A percentile compares a stretch with the other conserved stretches of the same genome.
phyloP scores from a whole-genome alignment of 2,888 invertebrate genomes.

The Idaea biselata region DNA sequence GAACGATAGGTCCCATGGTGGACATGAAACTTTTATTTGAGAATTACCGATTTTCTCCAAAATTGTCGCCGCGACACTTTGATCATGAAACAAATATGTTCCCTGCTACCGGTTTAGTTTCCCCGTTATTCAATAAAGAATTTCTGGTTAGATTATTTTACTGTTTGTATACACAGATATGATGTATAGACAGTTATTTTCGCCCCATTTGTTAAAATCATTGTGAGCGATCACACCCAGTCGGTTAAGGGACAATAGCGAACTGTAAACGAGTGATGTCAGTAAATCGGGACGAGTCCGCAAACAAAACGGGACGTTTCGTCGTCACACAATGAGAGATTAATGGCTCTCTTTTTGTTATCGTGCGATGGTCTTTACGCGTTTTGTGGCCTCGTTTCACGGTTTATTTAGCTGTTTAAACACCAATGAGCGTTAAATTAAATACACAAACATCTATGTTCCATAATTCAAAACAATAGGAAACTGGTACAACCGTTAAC shows the following conservation, averaged over 20 bases:
- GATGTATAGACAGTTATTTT: slow-evolving; percentile 66
- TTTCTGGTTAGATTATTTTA: slow-evolving; percentile 50
- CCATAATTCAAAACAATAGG: slow-evolving; percentile 48
- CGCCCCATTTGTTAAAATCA: slow-evolving; percentile 64
- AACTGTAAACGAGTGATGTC: slow-evolving; percentile 60
- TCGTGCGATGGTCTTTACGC: slow-evolving; percentile 70
- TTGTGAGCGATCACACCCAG: slow-evolving; percentile 75
- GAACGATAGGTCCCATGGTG: slow-evolving; percentile 62
- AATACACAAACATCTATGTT: slow-evolving; percentile 41
- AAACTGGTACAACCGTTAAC: slow-evolving; percentile 9
- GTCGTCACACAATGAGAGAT: slow-evolving; percentile 73
- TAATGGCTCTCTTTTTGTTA: slow-evolving; percentile 75
- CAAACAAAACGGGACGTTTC: slow-evolving; percentile 70
- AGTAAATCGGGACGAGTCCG: slow-evolving; percentile 65
- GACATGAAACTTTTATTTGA: slow-evolving; percentile 11
- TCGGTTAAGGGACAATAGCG: slow-evolving; percentile 67
- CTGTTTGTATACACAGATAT: slow-evolving; percentile 66
- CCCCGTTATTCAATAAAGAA: neutral
- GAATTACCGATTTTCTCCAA: slow-evolving; percentile 4
- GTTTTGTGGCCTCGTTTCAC: slow-evolving; percentile 76
- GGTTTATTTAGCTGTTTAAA: slow-evolving; percentile 72
- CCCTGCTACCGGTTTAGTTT: slow-evolving; percentile 6
- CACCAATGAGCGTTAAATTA: slow-evolving; percentile 67
- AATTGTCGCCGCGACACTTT: neutral
- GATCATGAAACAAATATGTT: slow-evolving; percentile 6